Evolutionary conservation across 2,113 vertebrate species (phyloP).

Genomic region (Donacobius atricapilla): DNA sequence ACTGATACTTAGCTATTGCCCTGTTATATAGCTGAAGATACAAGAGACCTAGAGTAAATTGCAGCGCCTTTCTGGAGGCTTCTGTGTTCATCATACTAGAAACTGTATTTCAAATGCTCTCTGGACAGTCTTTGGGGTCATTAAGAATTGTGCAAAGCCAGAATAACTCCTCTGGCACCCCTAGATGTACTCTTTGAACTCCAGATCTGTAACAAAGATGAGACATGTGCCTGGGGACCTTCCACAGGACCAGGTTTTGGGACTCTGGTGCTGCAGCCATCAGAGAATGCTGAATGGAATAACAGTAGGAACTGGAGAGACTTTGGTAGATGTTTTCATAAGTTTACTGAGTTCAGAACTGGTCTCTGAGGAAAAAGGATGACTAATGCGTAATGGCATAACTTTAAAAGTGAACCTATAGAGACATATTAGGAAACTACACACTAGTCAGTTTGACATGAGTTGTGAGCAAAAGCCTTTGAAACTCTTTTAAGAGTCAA

Average conservation of each 20-base stretch:
- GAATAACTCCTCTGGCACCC: not conserved
- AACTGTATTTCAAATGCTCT: not conserved
- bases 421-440: slow-evolving; percentile 65
- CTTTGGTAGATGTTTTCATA: slow-evolving; percentile 44
- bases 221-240: not conserved
- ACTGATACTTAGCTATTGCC: not conserved
- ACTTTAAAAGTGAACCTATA: slow-evolving; percentile 54
- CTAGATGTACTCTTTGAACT: not conserved
- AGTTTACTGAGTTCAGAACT: slow-evolving; percentile 64
- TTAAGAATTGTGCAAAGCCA: not conserved
- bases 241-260: not conserved
- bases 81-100: not conserved
- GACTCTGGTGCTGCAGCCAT: not conserved
- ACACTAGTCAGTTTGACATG: slow-evolving; percentile 64
- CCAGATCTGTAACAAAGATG: not conserved
- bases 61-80: not conserved
- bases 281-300: not conserved
- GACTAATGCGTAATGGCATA: slow-evolving; percentile 49
- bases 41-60: not conserved
- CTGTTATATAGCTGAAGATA: not conserved
- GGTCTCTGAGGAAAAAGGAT: slow-evolving; percentile 51
- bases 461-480: slow-evolving; percentile 70
- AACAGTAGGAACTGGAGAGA: slow-evolving; percentile 28
- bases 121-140: not conserved
- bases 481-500: slow-evolving; percentile 73